Conservation (phyloP, 64 coral and sea anemone genomes). For the Catalaphyllia jardinei region DNA sequence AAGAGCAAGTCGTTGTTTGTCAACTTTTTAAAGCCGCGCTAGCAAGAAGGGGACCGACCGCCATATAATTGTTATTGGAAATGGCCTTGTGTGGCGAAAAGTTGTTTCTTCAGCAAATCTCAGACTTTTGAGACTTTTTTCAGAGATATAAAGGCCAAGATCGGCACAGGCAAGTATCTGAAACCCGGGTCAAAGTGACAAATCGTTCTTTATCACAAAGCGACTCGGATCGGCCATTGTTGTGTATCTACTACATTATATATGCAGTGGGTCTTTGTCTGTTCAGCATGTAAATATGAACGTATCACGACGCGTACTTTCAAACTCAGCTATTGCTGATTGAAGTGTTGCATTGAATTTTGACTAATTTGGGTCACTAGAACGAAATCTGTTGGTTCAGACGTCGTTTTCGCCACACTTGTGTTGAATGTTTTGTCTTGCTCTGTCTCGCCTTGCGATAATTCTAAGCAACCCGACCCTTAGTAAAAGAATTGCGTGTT, state of each 20-base stretch:
- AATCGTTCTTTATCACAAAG: not conserved
- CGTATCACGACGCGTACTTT: not conserved
- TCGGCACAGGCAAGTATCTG: not conserved
- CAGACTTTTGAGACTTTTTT: not conserved
- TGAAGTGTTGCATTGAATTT: not conserved
- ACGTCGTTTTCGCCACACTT: not conserved
- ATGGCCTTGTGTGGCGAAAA: not conserved
- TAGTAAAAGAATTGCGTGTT: not conserved
- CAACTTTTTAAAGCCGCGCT: not conserved
- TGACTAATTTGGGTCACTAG: not conserved
- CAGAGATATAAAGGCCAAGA: not conserved
- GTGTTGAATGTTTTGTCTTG: conserved; percentile 27
- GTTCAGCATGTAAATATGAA: not conserved
- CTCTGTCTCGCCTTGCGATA: not conserved
- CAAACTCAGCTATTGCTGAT: not conserved
- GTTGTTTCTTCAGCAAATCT: not conserved
- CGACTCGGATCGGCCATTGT: not conserved
- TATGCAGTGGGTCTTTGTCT: not conserved
- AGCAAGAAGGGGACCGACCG: not conserved
- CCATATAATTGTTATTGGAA: not conserved
- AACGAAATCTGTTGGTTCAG: conserved; percentile 10
- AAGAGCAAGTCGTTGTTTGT: not conserved
- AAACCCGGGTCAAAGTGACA: not conserved
- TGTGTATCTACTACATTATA: not conserved
- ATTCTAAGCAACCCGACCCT: not conserved